Evolutionary conservation across 1,140 invertebrate species (phyloP).

Genomic region (Hylaeus volcanicus): DNA sequence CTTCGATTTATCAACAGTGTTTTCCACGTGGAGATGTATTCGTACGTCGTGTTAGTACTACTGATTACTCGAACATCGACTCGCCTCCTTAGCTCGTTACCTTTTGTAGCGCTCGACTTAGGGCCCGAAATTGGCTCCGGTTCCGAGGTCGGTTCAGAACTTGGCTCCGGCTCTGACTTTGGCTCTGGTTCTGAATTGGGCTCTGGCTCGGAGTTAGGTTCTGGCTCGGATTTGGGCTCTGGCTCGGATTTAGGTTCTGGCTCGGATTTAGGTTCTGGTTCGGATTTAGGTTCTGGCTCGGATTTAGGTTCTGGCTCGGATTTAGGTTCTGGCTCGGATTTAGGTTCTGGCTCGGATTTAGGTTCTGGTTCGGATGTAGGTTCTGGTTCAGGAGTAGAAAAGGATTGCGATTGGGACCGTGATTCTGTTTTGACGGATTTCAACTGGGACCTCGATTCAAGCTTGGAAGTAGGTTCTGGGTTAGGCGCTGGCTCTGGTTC

Average conservation of each 20-base stretch:
- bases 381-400: slow-evolving; percentile 51
- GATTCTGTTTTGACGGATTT: slow-evolving; percentile 72
- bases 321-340: slow-evolving; percentile 78
- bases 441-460: slow-evolving; percentile 74
- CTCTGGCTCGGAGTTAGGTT: slow-evolving; percentile 74
- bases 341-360: slow-evolving; percentile 69
- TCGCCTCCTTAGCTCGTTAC: slow-evolving; percentile 57
- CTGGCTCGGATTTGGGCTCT: slow-evolving; percentile 73
- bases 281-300: slow-evolving; percentile 72
- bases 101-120: slow-evolving; percentile 70
- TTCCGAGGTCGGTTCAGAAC: slow-evolving; percentile 79
- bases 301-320: slow-evolving; percentile 71
- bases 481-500: slow-evolving; percentile 74
- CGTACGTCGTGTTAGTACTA: slow-evolving; percentile 37
- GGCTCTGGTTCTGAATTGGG: slow-evolving; percentile 49
- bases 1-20: not conserved
- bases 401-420: slow-evolving; percentile 55
- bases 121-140: slow-evolving; percentile 74
- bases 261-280: slow-evolving; percentile 76
- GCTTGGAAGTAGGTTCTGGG: slow-evolving; percentile 74
- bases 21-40: not conserved
- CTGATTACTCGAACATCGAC: slow-evolving; percentile 26
- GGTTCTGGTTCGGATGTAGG: slow-evolving; percentile 75
- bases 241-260: slow-evolving; percentile 78
- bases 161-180: slow-evolving; percentile 72